Base-by-base conservation (phyloP, 2,113 vertebrate genomes). In the Mola mola region DNA sequence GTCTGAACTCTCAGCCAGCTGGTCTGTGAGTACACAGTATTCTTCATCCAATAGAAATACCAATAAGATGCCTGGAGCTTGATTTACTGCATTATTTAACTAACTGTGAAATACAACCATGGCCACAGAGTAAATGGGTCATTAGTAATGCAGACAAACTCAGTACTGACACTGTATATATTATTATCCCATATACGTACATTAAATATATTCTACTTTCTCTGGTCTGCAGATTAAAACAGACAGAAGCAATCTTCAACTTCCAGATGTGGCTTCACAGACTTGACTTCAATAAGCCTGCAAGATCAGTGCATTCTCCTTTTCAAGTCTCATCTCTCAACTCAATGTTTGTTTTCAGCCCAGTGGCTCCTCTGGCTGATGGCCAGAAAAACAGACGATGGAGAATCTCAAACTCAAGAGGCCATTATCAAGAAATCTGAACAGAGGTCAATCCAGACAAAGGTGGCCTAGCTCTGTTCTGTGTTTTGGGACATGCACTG, bases 1-100 rank as follows among this genome's bases (percentile, higher is more conserved):
- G 64, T 75, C 47, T 80, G 71, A 80, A 86, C 72, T 64, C 46
- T 51, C 55, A 61, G 57, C 43, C 87, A 85, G 84, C 84, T 86
- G 82, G 70, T 85, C 58, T 78, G 60, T 75, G 75, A 49, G 38
- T 53, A 56, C 26, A 33, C 43, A 40, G 26, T 25, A 72, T 50
- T 42, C 52, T 20, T 68, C 55, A 56, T 62, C 57, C 60, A 47
- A 81, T 10, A 70, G 67, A 78, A 69, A 68, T 8, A 64, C 31
- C 40, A 69, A 67, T 52, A 61, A 59, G n/a, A 59, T 40, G 48
- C 10, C 44, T 46, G 22, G 37, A 78, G 70, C 53, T 76, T 62
- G 51, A 80, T 59, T 75, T 67, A 75, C 60, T 75, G 62, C 56
- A 37, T 70, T 77, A 51, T 48, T 58, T 62, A 58, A 63, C 74